Evolutionary conservation across 2,888 invertebrate genomes (phyloP), one percentile per base, ranked within the genome.

Genomic region (Polyommatus iphigenia): DNA sequence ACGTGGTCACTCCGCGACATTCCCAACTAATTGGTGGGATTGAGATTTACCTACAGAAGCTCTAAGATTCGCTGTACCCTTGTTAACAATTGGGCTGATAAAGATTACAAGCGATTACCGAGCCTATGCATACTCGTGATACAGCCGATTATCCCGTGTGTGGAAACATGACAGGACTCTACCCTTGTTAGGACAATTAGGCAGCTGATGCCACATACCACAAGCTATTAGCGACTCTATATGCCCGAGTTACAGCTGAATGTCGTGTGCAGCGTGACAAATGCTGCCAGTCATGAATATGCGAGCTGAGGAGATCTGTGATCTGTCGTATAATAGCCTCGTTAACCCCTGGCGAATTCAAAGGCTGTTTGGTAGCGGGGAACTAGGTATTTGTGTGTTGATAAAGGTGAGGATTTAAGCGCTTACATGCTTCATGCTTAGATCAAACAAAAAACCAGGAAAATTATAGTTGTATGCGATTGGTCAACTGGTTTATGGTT

Each of bases 11-110:
- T 50, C 24, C 2, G 5, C 75, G 29, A 29, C 75, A 75, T 75
- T 75, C 73, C 75, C 18, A 15, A 50, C 50, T 75, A 75, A 75
- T 75, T 50, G 50, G 50, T 24, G 75, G 75, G 24, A 75, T 75
- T 75, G 54, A 75, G 75, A 54, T 54, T 73, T 73, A 46, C 29
- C 24, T 29, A 75, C 75, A 54, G 50, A 29, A 8, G 75, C 54
- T 29, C 50, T 5, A 10, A 20, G 73, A 29, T 67, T 67, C 13
- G 62, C 29, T 6, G 67, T 29, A 29, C 29, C 67, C 67, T 67
- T 20, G 24, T n/a, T 59, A 20, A 59, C 54, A 54, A 54, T 54
- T 54, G 54, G 15, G 13, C 50, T 50, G 50, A 3, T 54, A 15
- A 54, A 5, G 18, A 54, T 18, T 4, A 18, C 18, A 18, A 4